Evolutionary conservation across 1,140 invertebrate genomes (phyloP).

Genomic region (Caenorhabditis elegans): DNA sequence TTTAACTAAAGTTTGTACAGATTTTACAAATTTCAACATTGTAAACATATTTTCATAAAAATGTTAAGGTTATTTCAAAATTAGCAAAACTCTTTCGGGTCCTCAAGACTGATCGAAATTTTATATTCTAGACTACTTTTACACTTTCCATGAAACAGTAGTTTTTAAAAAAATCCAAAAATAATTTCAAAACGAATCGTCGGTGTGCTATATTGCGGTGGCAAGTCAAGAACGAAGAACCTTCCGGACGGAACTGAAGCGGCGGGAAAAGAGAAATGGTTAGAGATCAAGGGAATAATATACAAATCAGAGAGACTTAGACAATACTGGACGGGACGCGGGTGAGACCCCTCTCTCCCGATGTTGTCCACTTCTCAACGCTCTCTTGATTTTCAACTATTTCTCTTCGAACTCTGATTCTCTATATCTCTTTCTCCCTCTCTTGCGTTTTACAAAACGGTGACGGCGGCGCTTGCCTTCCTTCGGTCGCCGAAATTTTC

Average conservation of each 20-base stretch:
- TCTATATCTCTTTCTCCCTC: background rate
- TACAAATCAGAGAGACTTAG: slow-evolving; percentile 3
- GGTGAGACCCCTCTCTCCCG: background rate
- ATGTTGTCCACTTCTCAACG: background rate
- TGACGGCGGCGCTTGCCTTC: background rate
- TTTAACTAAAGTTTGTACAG: too few relatives aligned
- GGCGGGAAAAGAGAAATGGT: slow-evolving; percentile 4
- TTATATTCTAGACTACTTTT: too few relatives aligned
- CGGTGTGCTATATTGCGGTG: background rate
- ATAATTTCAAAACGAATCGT: too few relatives aligned
- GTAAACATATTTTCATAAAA: too few relatives aligned
- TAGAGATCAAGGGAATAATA: background rate
- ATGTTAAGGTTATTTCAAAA: too few relatives aligned
- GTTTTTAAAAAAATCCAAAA: too few relatives aligned
- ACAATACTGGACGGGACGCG: background rate
- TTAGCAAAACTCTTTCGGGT: too few relatives aligned
- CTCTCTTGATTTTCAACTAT: background rate
- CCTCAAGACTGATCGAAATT: too few relatives aligned
- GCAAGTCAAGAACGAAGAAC: slow-evolving; percentile 14
- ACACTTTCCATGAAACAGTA: too few relatives aligned
- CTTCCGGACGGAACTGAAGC: slow-evolving; percentile 31
- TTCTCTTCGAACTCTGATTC: background rate
- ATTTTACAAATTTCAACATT: too few relatives aligned
- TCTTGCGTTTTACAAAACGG: background rate
- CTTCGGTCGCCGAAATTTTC: background rate